phyloP scores from a whole-genome alignment of 2,797 vertebrate species.

The Borostomias antarcticus region DNA sequence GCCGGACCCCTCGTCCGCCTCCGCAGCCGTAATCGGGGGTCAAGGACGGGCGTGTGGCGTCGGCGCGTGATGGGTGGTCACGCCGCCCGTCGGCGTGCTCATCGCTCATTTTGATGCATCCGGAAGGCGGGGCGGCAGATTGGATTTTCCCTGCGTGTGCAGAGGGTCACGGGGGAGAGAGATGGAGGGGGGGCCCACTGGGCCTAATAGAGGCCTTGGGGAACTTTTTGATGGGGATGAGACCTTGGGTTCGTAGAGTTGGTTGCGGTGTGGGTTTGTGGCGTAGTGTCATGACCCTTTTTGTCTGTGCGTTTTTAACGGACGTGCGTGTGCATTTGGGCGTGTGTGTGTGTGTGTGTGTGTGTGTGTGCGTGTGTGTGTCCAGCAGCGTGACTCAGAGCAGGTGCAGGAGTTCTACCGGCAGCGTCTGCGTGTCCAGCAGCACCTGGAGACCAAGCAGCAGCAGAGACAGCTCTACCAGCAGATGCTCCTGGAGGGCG shows the following conservation, averaged over 20 bases:
- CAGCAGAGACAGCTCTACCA: conserved; percentile 94
- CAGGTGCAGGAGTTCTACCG: conserved; percentile 95
- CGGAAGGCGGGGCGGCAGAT: conserved; percentile 46
- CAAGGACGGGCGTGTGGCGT: conserved; percentile 55
- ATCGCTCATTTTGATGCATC: conserved; percentile 68
- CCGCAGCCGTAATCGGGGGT: conserved; percentile 32
- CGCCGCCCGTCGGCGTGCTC: conserved; percentile 45
- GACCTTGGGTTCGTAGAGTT: conserved; percentile 58
- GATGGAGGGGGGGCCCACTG: conserved; percentile 32
- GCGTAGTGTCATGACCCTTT: not conserved
- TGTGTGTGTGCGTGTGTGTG: not conserved
- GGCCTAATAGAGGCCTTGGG: conserved; percentile 62
- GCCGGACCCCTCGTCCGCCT: not conserved
- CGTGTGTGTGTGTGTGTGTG: not conserved
- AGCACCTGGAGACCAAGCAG: conserved; percentile 96
- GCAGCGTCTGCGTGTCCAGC: conserved; percentile 92
- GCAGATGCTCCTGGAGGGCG: conserved; percentile 96
- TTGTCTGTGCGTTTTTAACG: not conserved
- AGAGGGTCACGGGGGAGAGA: conserved; percentile 23
- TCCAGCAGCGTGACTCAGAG: conserved; percentile 84
- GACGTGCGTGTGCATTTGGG: not conserved
- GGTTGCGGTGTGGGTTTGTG: not conserved
- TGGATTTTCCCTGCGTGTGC: conserved; percentile 37
- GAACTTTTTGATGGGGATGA: conserved; percentile 58
- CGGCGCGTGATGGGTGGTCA: conserved; percentile 58